Evolutionary conservation across 2,888 invertebrate species (phyloP).

Genomic region (Cephus spinipes): DNA sequence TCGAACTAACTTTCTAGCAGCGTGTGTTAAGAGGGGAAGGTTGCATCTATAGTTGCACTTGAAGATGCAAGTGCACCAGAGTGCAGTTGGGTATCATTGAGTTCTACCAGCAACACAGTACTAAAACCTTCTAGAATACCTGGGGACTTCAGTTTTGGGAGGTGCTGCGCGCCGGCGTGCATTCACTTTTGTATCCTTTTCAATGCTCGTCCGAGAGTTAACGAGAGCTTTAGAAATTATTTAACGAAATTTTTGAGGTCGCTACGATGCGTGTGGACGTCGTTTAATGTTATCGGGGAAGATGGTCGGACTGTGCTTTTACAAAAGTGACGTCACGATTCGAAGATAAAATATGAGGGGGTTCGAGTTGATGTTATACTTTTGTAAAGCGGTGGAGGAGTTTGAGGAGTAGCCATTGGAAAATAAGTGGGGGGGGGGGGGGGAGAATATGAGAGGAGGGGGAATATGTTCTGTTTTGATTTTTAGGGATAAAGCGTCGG

Average conservation of each 20-base stretch:
- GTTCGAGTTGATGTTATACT: background rate
- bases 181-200: background rate
- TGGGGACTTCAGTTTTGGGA: background rate
- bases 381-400: background rate
- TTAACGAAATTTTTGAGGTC: background rate
- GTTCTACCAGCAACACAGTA: background rate
- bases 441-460: too few species aligned
- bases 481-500: background rate
- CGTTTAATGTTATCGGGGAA: background rate
- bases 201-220: background rate
- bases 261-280: background rate
- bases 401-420: too few species aligned
- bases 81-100: background rate
- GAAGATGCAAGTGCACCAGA: background rate
- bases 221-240: background rate
- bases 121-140: background rate
- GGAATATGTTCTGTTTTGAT: background rate
- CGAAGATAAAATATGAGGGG: background rate
- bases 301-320: background rate
- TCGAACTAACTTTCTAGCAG: background rate
- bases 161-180: too few species aligned
- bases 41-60: background rate
- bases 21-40: background rate
- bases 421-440: too few species aligned
- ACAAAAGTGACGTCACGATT: background rate